phyloP scores from a whole-genome alignment of 23 tunicate species.

The Phallusia fumigata region DNA sequence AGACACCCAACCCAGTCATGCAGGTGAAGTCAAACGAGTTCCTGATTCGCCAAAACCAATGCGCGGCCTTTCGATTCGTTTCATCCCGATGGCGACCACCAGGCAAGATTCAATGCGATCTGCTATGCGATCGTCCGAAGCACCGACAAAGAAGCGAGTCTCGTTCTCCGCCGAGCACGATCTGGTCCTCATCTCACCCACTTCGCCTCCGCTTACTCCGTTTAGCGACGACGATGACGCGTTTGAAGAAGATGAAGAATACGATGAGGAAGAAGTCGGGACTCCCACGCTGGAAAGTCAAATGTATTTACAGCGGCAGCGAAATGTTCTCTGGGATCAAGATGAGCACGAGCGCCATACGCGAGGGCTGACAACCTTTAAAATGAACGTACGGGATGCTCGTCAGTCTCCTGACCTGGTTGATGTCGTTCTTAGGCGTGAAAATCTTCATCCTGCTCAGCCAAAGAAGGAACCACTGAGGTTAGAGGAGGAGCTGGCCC shows the following conservation, averaged over 20 bases:
- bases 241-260: slow-evolving; percentile 25
- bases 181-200: slow-evolving; percentile 52
- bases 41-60: slow-evolving; percentile 9
- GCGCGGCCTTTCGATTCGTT: slow-evolving; percentile 53
- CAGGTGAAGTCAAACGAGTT: not conserved
- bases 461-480: not conserved
- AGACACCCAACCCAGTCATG: not conserved
- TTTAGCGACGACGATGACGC: slow-evolving; percentile 29
- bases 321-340: not conserved
- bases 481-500: no score
- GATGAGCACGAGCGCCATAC: slow-evolving; percentile 20
- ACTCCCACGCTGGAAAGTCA: not conserved
- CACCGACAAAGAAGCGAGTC: slow-evolving; percentile 47
- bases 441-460: not conserved
- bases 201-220: slow-evolving; percentile 32
- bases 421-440: not conserved
- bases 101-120: slow-evolving; percentile 27
- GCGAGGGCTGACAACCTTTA: slow-evolving; percentile 35
- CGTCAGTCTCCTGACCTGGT: slow-evolving; percentile 29
- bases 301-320: not conserved
- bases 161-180: slow-evolving; percentile 69
- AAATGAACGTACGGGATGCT: slow-evolving; percentile 36
- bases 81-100: slow-evolving; percentile 21
- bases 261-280: not conserved
- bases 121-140: not conserved